phyloP scores from a whole-genome alignment of 1,140 invertebrate genomes.

The Stratiolaelaps scimitus region DNA sequence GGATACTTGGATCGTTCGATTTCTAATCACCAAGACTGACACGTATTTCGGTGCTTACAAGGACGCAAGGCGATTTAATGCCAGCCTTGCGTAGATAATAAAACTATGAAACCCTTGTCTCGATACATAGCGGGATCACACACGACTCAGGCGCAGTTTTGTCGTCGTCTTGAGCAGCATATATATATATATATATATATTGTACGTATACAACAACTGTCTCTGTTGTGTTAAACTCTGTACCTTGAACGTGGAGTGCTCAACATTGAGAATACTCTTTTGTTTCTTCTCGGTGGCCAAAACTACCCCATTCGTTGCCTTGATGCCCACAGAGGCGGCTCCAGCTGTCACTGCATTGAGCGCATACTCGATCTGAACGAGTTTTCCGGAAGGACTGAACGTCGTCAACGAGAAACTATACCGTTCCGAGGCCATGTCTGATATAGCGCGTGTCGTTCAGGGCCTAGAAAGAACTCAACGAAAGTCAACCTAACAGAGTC shows the following conservation, averaged over 20 bases:
- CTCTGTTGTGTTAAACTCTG: too few relatives aligned
- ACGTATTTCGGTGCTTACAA: too few relatives aligned
- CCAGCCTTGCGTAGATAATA: too few relatives aligned
- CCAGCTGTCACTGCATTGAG: slow-evolving; percentile 93
- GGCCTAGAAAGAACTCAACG: background rate
- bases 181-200: too few relatives aligned
- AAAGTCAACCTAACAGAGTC: background rate
- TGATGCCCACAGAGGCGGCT: slow-evolving; percentile 96
- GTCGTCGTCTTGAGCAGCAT: too few relatives aligned
- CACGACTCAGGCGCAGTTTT: too few relatives aligned
- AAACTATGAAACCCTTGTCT: too few relatives aligned
- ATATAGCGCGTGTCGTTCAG: background rate
- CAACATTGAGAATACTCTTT: slow-evolving; percentile 89
- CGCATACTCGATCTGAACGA: slow-evolving; percentile 99
- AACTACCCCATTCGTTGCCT: slow-evolving; percentile 74
- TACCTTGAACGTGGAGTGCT: slow-evolving; percentile 50
- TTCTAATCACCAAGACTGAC: too few relatives aligned
- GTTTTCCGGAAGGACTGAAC: slow-evolving; percentile 96
- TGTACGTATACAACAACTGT: too few relatives aligned
- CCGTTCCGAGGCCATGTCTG: slow-evolving; percentile 72
- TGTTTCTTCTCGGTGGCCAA: slow-evolving; percentile 98
- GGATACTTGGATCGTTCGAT: too few relatives aligned
- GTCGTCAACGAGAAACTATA: slow-evolving; percentile 98
- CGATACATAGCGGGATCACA: too few relatives aligned
- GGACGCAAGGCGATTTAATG: too few relatives aligned